Conservation (phyloP, 2,113 vertebrate species). For the Eira barbara region DNA sequence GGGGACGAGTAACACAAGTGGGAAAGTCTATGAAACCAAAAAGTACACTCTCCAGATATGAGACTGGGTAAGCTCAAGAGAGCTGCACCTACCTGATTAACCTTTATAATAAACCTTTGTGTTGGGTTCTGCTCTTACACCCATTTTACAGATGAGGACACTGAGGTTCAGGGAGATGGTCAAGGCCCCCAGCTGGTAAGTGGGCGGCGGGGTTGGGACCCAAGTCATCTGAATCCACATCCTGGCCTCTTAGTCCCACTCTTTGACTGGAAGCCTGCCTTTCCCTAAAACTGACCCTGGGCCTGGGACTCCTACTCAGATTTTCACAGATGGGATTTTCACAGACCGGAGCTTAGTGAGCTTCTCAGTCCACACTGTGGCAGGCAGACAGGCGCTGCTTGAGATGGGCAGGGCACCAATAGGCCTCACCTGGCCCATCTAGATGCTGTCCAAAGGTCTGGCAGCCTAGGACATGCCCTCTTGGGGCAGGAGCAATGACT, state of each 20-base stretch:
- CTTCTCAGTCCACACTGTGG: neutral
- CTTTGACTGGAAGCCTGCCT: neutral
- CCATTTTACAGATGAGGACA: neutral
- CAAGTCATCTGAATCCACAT: neutral
- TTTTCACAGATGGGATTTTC: neutral
- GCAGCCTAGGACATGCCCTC: neutral
- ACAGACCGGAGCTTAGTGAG: neutral
- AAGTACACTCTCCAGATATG: neutral
- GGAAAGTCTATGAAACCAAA: neutral
- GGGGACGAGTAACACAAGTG: neutral
- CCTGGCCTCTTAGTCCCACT: neutral
- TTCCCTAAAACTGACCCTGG: neutral
- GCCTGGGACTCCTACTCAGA: neutral
- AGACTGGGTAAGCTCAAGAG: neutral
- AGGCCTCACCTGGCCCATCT: neutral
- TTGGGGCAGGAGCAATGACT: neutral
- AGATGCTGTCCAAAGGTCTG: conserved; percentile 35
- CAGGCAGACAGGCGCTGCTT: neutral
- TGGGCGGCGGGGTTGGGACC: neutral
- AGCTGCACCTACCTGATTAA: neutral
- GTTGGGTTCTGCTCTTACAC: neutral
- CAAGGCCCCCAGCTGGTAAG: neutral
- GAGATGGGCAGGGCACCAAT: neutral
- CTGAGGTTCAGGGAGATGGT: neutral
- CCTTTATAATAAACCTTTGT: neutral